These are phyloP conservation scores for Mamestra configurata DNA, from an alignment of 1,140 invertebrate species.

Conservation along the genomic window DNA sequence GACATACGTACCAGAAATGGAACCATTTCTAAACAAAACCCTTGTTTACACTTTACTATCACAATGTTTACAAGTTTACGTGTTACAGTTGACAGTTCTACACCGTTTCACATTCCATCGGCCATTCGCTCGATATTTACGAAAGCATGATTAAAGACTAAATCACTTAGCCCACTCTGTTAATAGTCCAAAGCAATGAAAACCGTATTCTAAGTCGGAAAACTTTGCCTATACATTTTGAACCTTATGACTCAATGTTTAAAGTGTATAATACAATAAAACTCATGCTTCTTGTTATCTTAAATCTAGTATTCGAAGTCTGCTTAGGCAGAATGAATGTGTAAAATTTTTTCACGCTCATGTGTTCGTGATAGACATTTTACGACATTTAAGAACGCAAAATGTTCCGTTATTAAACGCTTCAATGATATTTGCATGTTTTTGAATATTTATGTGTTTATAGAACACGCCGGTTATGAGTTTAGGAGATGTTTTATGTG, in stretches of 20 bases:
- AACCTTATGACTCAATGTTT: background rate
- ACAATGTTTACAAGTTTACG: background rate
- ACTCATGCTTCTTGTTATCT: conserved; percentile 3
- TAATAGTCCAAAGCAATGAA: conserved; percentile 26
- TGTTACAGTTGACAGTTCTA: conserved; percentile 11
- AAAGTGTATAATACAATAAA: conserved; percentile 2
- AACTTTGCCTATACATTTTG: background rate
- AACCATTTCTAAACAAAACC: background rate
- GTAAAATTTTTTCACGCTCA: conserved; percentile 21
- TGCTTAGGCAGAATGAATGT: conserved; percentile 1
- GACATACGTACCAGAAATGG: no score
- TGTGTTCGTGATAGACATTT: background rate
- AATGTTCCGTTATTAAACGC: conserved; percentile 6
- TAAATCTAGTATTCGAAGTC: background rate
- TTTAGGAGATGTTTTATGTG: background rate
- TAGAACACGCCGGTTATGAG: background rate
- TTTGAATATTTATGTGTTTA: background rate
- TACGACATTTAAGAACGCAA: background rate
- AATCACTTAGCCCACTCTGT: conserved; percentile 35
- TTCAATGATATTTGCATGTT: conserved; percentile 3
- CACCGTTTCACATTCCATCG: conserved; percentile 41
- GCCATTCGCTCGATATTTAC: conserved; percentile 31
- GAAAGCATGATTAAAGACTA: conserved; percentile 46
- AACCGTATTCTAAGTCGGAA: background rate
- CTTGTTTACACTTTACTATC: conserved; percentile 7